A percentile compares a stretch with the other conserved stretches of the same genome.
phyloP scores from a whole-genome alignment of 2,888 invertebrate species.

The Epicampocera succincta region DNA sequence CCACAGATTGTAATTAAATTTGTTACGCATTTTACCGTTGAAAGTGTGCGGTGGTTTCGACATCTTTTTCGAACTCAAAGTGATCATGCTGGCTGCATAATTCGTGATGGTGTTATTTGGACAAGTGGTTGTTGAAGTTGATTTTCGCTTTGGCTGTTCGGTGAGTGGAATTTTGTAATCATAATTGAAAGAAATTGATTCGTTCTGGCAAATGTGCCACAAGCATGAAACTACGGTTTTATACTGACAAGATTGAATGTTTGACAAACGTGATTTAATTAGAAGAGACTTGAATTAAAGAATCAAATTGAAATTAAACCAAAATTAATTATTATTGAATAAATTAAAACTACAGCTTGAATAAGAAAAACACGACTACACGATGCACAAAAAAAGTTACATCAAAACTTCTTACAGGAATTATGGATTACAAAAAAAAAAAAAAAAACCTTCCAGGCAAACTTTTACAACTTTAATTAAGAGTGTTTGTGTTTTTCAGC shows the following conservation, averaged over 20 bases:
- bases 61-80: background rate
- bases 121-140: constrained; percentile 6
- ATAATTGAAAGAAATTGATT: constrained; percentile 50
- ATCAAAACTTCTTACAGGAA: no score
- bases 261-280: background rate
- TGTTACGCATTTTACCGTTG: constrained; percentile 41
- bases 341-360: no score
- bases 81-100: constrained; percentile 39
- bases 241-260: background rate
- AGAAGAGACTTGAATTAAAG: no score
- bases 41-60: constrained; percentile 34
- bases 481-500: no score
- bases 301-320: no score
- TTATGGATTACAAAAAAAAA: no score
- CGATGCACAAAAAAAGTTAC: no score
- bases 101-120: constrained; percentile 29
- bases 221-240: background rate
- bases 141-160: background rate
- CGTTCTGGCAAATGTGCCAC: constrained; percentile 43
- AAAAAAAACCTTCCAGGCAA: no score
- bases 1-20: constrained; percentile 31
- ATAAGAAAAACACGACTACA: no score
- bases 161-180: background rate
- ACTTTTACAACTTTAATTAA: no score
- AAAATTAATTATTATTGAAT: no score